Percentiles rank a stretch among this genome's conserved stretches.
These are phyloP conservation scores for Steinernema khuongi DNA, from an alignment of 1,140 invertebrate genomes.

Conservation along the genomic window DNA sequence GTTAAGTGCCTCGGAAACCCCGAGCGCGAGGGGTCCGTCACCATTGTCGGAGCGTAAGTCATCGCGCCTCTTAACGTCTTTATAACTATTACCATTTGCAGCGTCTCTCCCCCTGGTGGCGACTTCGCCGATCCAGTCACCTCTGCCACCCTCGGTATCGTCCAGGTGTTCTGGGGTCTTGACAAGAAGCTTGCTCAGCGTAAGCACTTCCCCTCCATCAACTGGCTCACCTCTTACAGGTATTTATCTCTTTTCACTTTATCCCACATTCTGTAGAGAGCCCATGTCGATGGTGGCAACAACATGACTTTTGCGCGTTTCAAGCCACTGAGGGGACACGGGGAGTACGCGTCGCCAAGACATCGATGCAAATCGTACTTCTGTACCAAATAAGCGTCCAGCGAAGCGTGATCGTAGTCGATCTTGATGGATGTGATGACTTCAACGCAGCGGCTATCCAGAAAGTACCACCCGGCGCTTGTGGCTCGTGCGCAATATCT, in stretches of 20 bases:
- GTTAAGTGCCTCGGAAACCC: conserved; percentile 95
- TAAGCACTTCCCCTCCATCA: conserved; percentile 99
- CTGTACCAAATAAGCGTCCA: conserved; percentile 22
- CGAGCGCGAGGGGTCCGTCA: conserved; percentile 92
- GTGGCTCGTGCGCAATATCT: not conserved
- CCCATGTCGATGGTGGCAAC: conserved; percentile 4
- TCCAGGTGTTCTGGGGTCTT: conserved; percentile 99
- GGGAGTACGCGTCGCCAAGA: not conserved
- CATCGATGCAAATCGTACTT: conserved; percentile 23
- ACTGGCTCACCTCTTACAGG: conserved; percentile 97
- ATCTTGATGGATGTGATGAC: not conserved
- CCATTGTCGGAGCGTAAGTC: conserved; percentile 86
- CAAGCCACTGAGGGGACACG: not conserved
- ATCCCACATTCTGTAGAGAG: conserved; percentile 22
- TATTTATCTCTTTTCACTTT: conserved; percentile 26
- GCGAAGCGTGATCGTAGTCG: not conserved
- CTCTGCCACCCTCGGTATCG: conserved; percentile 95
- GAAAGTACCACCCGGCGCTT: not conserved
- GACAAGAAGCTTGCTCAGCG: conserved; percentile 98
- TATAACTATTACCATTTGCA: conserved; percentile 51
- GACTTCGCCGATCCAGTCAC: conserved; percentile 99
- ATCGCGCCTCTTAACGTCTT: conserved; percentile 5
- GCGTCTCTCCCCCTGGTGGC: conserved; percentile 96
- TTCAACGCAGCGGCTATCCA: conserved; percentile 13
- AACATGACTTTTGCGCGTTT: not conserved